Conservation (phyloP, 2,113 vertebrate species). For the Mobula birostris region DNA sequence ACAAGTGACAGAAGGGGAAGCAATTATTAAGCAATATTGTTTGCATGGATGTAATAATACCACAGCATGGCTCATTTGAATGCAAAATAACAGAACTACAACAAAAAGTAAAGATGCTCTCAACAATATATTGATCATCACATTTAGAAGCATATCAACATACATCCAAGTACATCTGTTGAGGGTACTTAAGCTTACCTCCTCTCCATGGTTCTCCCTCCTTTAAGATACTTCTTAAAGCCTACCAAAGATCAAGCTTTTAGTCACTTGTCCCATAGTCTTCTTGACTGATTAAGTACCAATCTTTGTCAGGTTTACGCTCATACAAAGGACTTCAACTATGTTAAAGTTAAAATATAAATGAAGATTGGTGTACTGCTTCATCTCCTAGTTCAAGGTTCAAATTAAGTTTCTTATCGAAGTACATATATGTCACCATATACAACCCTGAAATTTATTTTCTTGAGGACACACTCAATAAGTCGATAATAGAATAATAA, state of each 20-base stretch:
- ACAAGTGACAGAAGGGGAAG: not conserved
- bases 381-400: not conserved
- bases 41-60: not conserved
- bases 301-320: not conserved
- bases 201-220: not conserved
- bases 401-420: no score
- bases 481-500: no score
- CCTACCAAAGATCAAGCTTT: not conserved
- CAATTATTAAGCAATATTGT: slow-evolving; percentile 11
- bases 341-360: not conserved
- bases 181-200: not conserved
- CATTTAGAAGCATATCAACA: not conserved
- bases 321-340: not conserved
- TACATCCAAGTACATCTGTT: not conserved
- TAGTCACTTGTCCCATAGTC: not conserved
- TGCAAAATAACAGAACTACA: not conserved
- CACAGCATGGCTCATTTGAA: not conserved
- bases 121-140: not conserved
- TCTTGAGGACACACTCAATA: no score
- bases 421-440: no score
- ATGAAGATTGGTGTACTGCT: not conserved
- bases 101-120: not conserved
- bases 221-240: not conserved
- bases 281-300: not conserved
- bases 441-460: no score